Evolutionary conservation across 2,888 invertebrate genomes (phyloP).

Genomic region (Drepana falcataria): DNA sequence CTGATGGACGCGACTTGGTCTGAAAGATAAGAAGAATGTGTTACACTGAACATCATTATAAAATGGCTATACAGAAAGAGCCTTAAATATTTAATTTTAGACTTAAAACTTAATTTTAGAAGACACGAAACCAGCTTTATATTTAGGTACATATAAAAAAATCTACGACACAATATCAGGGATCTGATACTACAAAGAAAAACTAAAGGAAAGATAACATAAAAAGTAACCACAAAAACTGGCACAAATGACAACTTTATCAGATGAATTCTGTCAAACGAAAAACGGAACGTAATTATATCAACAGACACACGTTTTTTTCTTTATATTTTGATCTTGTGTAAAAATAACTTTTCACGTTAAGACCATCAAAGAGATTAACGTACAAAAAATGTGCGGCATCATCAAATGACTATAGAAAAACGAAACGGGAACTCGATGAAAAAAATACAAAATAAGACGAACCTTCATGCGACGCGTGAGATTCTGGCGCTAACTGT

Average conservation of each 20-base stretch:
- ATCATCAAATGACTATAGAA: constrained; percentile 34
- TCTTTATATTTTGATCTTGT: background rate
- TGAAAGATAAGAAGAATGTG: too few relatives aligned
- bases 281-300: constrained; percentile 1
- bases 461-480: constrained; percentile 26
- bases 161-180: background rate
- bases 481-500: constrained; percentile 23
- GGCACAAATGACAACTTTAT: background rate
- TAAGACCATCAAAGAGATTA: constrained; percentile 43
- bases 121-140: too few relatives aligned
- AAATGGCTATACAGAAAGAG: too few relatives aligned
- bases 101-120: too few relatives aligned
- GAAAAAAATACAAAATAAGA: constrained; percentile 19
- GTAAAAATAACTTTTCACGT: constrained; percentile 18
- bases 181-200: background rate
- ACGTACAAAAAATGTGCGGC: constrained; percentile 28
- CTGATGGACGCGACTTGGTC: too few relatives aligned
- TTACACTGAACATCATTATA: too few relatives aligned
- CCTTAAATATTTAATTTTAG: too few relatives aligned
- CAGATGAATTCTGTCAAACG: background rate
- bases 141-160: background rate
- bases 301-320: background rate
- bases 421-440: constrained; percentile 8
- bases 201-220: background rate
- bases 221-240: constrained; percentile 1